Conservation (phyloP, 2,113 vertebrate genomes). For the Cettia cetti region DNA sequence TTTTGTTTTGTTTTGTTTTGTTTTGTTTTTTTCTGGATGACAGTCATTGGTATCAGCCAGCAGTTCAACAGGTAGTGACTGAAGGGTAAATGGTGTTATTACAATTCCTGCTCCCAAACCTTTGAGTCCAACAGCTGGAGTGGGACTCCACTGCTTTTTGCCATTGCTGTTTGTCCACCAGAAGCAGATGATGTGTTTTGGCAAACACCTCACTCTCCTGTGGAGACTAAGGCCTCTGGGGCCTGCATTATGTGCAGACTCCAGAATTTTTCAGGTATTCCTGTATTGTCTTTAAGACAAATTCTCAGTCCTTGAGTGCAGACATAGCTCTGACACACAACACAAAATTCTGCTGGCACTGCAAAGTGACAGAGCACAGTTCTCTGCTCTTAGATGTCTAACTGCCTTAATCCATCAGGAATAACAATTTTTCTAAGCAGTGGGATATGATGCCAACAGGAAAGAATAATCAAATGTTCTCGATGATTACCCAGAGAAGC, state of each 20-base stretch:
- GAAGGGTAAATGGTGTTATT: background rate
- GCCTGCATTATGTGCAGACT: background rate
- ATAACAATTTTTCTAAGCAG: background rate
- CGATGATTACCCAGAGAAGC: background rate
- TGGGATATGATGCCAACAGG: background rate
- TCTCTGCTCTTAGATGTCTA: background rate
- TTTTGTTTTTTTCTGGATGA: background rate
- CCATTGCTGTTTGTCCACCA: background rate
- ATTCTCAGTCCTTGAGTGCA: background rate
- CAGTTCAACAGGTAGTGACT: background rate
- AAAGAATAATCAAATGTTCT: background rate
- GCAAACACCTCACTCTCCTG: background rate
- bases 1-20: too few species aligned
- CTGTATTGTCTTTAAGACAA: background rate
- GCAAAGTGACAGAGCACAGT: background rate
- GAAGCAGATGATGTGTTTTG: background rate
- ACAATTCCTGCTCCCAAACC: background rate
- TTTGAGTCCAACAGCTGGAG: accelerated
- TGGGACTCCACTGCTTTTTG: background rate
- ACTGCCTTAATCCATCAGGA: background rate
- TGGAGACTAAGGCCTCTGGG: background rate
- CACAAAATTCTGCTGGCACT: background rate
- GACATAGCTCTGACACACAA: background rate
- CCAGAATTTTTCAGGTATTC: background rate
- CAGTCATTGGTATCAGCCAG: background rate